Base-by-base conservation (phyloP, 1,140 invertebrate species). In the Temnothorax curvispinosus region DNA sequence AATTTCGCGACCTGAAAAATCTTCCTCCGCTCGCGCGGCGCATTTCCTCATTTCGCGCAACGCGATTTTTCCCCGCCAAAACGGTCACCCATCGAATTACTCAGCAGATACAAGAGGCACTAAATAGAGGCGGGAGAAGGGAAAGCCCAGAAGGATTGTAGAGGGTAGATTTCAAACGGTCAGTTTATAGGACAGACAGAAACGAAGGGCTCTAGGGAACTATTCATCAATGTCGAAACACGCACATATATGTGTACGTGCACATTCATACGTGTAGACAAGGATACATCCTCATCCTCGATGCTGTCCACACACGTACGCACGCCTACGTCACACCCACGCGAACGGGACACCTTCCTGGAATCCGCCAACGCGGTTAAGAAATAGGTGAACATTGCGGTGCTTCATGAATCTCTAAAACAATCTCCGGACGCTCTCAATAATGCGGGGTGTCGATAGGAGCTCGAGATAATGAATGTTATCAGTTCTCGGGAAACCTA, bases 201-300 rank as follows among this genome's bases (percentile, higher is more conserved):
- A 85, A 71, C 47, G 41, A 38, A 88, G 56, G 47, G 52, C 64
- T 85, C 50, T 47, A 81, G 67, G 27, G 78, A 50, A 76, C 71
- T 84, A 90, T 90, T 64, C 71, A 81, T 90, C 89, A 90, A 88
- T 41, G 89, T 86, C 89, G 41, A 65, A 15, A 18, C 50, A 44
- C 65, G 15, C 69, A 74, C 41, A 47, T 35, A 74, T 58, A 60
- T 44, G 52, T 64, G 18, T 38, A n/a, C 18, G 56, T 32, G 18
- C 38, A 60, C 52, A 77, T 54, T 3, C 21, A 15, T 21, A 67
- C 11, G 47, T 47, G 60, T 35, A 54, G 35, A 50, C 38, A 4
- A 62, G 52, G 64, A 69, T 74, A 77, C 15, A 56, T 86, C 13
- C 67, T 65, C 74, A 74, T 74, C 72, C 62, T 86, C 67, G 21